A percentile compares a stretch with the other conserved stretches of the same genome.
Evolutionary conservation across 1,140 invertebrate genomes (phyloP).

Genomic region (Anoplophora glabripennis): DNA sequence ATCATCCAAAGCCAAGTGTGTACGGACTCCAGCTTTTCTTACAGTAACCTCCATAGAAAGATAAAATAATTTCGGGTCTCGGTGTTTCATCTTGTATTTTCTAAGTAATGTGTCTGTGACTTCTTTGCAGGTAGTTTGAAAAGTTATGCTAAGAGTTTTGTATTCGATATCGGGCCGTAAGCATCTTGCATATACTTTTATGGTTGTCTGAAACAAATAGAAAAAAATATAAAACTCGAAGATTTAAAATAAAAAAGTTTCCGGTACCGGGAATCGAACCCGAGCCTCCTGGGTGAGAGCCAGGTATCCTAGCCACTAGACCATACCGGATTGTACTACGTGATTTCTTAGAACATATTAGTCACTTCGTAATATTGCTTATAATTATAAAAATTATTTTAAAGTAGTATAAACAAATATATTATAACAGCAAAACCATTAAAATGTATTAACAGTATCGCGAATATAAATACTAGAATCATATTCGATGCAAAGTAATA

Average conservation of each 20-base stretch:
- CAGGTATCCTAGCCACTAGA: constrained; percentile 42
- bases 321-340: constrained; percentile 35
- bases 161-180: constrained; percentile 89
- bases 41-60: constrained; percentile 91
- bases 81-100: constrained; percentile 87
- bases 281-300: constrained; percentile 41
- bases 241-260: constrained; percentile 8
- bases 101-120: constrained; percentile 79
- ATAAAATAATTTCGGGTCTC: constrained; percentile 89
- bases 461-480: no score
- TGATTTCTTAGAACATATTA: no score
- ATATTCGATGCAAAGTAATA: no score
- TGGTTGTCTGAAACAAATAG: constrained; percentile 72
- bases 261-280: constrained; percentile 41
- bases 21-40: constrained; percentile 72
- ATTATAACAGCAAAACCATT: no score
- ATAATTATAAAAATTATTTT: no score
- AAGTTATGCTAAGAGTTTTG: constrained; percentile 84
- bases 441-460: no score
- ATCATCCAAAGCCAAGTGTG: constrained; percentile 81
- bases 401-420: no score
- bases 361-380: no score
- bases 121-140: constrained; percentile 81
- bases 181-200: constrained; percentile 86
- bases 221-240: constrained; percentile 25